A percentile compares a stretch with the other conserved stretches of the same genome.
Conservation (phyloP, 2,888 invertebrate species). For the Eupeodes luniger region DNA sequence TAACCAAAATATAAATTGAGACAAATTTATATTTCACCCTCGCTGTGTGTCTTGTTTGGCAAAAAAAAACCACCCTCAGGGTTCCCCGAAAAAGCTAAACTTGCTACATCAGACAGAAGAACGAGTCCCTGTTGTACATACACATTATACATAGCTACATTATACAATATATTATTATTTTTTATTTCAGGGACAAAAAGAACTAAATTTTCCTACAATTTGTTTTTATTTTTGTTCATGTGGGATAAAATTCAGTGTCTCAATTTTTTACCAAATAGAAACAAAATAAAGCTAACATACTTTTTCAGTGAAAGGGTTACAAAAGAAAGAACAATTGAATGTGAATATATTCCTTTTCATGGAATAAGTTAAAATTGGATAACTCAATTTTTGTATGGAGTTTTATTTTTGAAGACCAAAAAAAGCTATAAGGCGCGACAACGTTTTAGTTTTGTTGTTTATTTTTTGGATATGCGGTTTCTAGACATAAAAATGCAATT, state of each 20-base stretch:
- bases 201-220: slow-evolving; percentile 13
- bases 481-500: slow-evolving; percentile 64
- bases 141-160: too few species aligned
- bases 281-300: slow-evolving; percentile 10
- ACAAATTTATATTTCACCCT: slow-evolving; percentile 75
- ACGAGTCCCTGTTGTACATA: neutral
- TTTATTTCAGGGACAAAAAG: slow-evolving; percentile 5
- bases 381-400: slow-evolving; percentile 39
- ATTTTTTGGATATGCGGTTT: slow-evolving; percentile 40
- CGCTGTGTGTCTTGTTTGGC: neutral
- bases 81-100: neutral
- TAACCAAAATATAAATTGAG: slow-evolving; percentile 73
- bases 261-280: slow-evolving; percentile 21
- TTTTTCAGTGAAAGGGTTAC: slow-evolving; percentile 53
- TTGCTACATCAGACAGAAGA: neutral
- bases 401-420: slow-evolving; percentile 25
- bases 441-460: slow-evolving; percentile 40
- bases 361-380: slow-evolving; percentile 70
- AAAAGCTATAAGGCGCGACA: slow-evolving; percentile 48
- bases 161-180: slow-evolving; percentile 1
- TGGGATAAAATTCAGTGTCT: slow-evolving; percentile 55
- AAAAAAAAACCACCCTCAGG: neutral
- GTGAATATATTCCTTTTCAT: slow-evolving; percentile 47
- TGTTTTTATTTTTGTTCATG: slow-evolving; percentile 34
- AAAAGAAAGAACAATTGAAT: slow-evolving; percentile 48